Percentiles rank a stretch among this genome's conserved stretches.
Evolutionary conservation across 2,888 invertebrate genomes (phyloP).

Genomic region (Nomada flava): DNA sequence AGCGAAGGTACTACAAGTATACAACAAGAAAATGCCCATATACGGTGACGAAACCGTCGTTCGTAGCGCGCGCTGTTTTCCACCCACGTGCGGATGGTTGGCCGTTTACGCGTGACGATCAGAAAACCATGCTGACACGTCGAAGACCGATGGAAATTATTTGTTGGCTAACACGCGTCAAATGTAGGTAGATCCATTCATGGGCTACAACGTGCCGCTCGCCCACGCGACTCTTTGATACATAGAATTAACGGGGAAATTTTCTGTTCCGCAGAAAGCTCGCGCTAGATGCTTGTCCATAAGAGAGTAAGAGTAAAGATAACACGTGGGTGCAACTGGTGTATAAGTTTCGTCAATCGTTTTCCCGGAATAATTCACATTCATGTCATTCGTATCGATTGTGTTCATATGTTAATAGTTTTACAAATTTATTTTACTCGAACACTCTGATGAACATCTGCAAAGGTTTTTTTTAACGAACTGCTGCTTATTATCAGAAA

Average conservation of each 20-base stretch:
- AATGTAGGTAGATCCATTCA: constrained; percentile 82
- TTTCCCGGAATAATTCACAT: background rate
- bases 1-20: constrained; percentile 32
- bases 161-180: constrained; percentile 76
- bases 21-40: constrained; percentile 74
- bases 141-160: constrained; percentile 72
- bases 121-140: constrained; percentile 57
- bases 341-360: background rate
- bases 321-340: background rate
- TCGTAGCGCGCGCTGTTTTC: constrained; percentile 77
- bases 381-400: background rate
- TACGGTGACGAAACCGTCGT: constrained; percentile 80
- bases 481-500: background rate
- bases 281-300: background rate
- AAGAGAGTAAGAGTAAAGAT: background rate
- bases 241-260: constrained; percentile 28
- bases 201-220: constrained; percentile 58
- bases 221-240: constrained; percentile 50
- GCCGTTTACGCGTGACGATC: constrained; percentile 45
- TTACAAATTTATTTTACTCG: background rate
- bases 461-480: background rate
- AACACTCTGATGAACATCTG: background rate
- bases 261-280: constrained; percentile 10
- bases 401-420: background rate
- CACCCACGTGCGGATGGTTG: constrained; percentile 75